A percentile compares a stretch with the other conserved stretches of the same genome.
Conservation (phyloP, 2,797 vertebrate genomes). For the Notamacropus eugenii region DNA sequence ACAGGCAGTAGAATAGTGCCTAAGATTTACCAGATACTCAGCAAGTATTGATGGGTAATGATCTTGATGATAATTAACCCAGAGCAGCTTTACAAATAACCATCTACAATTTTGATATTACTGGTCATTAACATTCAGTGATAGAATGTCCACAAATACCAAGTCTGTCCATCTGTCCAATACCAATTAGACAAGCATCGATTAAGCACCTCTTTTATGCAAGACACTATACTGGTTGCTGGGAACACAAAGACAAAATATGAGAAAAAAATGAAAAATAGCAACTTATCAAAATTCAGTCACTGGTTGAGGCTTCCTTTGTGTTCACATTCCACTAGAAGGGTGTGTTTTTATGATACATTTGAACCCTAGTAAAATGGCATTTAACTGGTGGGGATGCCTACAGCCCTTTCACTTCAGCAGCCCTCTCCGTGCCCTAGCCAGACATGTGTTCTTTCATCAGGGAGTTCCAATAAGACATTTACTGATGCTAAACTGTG, state of each 20-base stretch:
- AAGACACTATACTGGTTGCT: not conserved
- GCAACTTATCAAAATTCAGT: not conserved
- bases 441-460: slow-evolving; percentile 38
- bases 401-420: not conserved
- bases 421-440: not conserved
- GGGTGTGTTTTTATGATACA: not conserved
- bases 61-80: not conserved
- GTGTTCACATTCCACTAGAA: slow-evolving; percentile 66
- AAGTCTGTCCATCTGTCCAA: not conserved
- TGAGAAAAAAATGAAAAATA: not conserved
- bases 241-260: not conserved
- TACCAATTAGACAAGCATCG: not conserved
- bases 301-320: slow-evolving; percentile 41
- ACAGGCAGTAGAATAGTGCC: not conserved
- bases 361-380: slow-evolving; percentile 42
- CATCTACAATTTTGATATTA: not conserved
- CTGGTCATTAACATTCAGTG: not conserved
- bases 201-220: not conserved
- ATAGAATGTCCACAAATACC: not conserved
- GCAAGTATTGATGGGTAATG: not conserved
- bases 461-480: slow-evolving; percentile 65
- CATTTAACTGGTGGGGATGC: not conserved
- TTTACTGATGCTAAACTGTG: slow-evolving; percentile 54
- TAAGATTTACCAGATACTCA: not conserved
- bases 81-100: not conserved